Base-by-base conservation (phyloP, 2,888 invertebrate species). In the Plusia festucae region DNA sequence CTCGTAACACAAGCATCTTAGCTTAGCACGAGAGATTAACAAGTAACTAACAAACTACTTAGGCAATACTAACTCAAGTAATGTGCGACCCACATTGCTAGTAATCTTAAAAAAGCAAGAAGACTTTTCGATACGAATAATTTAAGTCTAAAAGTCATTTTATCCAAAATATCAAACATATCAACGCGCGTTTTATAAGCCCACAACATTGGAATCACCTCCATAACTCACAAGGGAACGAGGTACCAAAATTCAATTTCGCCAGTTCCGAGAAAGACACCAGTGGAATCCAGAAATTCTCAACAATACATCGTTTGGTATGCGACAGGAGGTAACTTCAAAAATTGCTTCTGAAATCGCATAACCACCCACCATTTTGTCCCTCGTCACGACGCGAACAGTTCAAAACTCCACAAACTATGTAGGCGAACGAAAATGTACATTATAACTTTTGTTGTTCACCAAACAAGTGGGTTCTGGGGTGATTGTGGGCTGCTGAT, bases 291-390 rank as follows among this genome's bases (percentile, higher is more conserved):
- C 16, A 3, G 18, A 62, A 60, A 34, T 24, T 15, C 32, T 24
- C 20, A 70, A 68, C 73, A 75, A 69, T 65, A 68, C 65, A 71
- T 74, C 68, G 60, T 72, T 72, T 65, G 53, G 34, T 51, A 61
- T 65, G 57, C 49, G 58, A 30, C 58, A 44, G 11, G 40, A 20
- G 11, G 40, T 65, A 79, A 85, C 79, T 85, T 81, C 76, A 79
- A 84, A 83, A 85, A 84, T 83, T 81, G 78, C 79, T 82, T 82
- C 73, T 56, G 16, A 73, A 75, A 81, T 78, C 73, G 76, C 70
- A 77, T 79, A 79, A 82, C 70, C 60, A 24, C 30, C 57, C 65
- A 53, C 56, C 62, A 40, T 51, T 68, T 60, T 51, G 62, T 53
- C 65, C 62, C 68, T 63, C 44, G 65, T 79, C 68, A 68, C 53